Evolutionary conservation across 2,113 vertebrate genomes (phyloP).

Genomic region (Bubalus kerabau): DNA sequence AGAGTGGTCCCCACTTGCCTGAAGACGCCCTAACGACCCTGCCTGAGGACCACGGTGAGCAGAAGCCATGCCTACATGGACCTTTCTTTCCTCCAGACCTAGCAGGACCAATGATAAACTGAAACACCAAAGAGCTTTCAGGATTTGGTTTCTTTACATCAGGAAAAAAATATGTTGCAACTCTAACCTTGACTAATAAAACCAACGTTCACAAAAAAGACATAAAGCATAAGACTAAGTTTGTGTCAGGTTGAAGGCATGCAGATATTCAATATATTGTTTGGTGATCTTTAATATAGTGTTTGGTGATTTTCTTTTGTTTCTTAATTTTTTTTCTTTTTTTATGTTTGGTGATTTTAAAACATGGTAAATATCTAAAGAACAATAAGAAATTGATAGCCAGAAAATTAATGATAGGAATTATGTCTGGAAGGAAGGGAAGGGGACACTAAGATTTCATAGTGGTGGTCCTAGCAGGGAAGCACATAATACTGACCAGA

Average conservation of each 20-base stretch:
- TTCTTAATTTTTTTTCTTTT: background rate
- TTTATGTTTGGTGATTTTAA: background rate
- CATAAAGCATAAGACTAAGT: background rate
- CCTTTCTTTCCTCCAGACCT: too few relatives aligned
- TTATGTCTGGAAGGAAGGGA: background rate
- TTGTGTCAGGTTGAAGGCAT: background rate
- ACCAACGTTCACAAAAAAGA: background rate
- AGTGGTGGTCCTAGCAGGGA: background rate
- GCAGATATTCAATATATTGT: background rate
- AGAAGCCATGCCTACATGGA: accelerated
- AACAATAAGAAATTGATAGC: background rate
- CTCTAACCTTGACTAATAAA: too few relatives aligned
- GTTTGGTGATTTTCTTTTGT: background rate
- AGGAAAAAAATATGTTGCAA: background rate
- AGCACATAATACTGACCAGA: background rate
- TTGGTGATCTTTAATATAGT: background rate
- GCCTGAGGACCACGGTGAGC: background rate
- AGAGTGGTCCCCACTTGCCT: accelerated
- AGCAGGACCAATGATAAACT: background rate
- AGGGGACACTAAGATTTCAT: accelerated
- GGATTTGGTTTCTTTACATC: background rate
- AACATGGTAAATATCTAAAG: background rate
- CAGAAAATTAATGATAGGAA: background rate
- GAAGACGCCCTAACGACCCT: background rate
- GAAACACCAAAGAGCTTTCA: background rate